phyloP scores from a whole-genome alignment of 2,888 invertebrate genomes.

The Dynastes maya region DNA sequence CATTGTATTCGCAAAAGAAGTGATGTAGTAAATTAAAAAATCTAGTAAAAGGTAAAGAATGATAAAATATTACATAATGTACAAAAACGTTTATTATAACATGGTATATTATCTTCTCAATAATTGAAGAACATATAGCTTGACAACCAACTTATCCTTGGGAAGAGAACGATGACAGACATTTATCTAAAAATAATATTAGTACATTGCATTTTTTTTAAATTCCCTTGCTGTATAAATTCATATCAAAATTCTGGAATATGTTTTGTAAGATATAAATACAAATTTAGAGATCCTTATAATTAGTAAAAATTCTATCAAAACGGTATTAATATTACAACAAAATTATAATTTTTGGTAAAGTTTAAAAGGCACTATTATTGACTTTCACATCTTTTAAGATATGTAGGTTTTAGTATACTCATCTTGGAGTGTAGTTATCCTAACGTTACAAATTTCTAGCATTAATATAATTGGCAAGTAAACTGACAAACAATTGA shows the following conservation, averaged over 20 bases:
- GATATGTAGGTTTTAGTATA: conserved; percentile 1
- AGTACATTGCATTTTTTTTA: not conserved
- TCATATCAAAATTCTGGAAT: conserved; percentile 11
- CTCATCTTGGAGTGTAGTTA: not conserved
- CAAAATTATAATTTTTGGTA: not conserved
- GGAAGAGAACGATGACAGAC: too few species aligned
- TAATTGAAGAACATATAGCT: not conserved
- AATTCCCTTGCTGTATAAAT: not conserved
- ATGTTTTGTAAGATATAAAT: conserved; percentile 5
- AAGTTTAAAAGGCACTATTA: conserved; percentile 3
- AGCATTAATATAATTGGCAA: conserved; percentile 13
- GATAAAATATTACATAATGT: conserved; percentile 51
- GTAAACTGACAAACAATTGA: not conserved
- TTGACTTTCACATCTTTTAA: not conserved
- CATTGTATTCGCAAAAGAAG: conserved; percentile 35
- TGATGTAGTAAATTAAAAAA: conserved; percentile 44
- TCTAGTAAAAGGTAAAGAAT: conserved; percentile 35
- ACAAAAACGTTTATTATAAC: conserved; percentile 45
- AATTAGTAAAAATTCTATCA: conserved; percentile 26
- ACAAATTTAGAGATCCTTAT: not conserved
- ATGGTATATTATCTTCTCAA: conserved; percentile 34
- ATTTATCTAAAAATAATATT: not conserved
- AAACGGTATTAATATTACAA: conserved; percentile 3
- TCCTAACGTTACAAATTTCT: not conserved
- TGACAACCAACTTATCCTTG: too few species aligned